Base-by-base conservation (phyloP, 2,113 vertebrate genomes). In the Grantiella picta region DNA sequence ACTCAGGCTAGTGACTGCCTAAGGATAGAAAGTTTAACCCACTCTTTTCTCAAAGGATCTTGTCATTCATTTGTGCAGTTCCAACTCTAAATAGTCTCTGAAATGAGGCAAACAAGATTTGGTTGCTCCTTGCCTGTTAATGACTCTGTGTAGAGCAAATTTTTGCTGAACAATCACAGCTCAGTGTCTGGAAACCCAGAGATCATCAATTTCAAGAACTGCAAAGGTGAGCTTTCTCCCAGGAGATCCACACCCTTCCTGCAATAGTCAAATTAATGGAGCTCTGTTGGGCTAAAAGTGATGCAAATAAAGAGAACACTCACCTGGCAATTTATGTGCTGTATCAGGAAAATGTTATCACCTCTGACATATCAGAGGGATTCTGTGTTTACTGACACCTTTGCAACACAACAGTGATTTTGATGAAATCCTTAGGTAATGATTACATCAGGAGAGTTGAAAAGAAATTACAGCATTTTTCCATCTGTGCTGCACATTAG, bases 101-200 rank as follows among this genome's bases (percentile, higher is more conserved):
- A 82, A 89, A 79, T 0, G 2, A 35, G 42, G 36, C 65, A 61
- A 79, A 76, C 49, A 35, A 76, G 60, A n/a, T 12, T n/a, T 65
- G 70, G 23, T 27, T 84, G 77, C 44, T 84, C 8, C 0, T 12
- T 85, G 73, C 73, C 68, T 81, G 33, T 36, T 78, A 90, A 93
- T 50, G 56, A 70, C 60, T 91, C 83, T 35, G 25, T 17, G 40
- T 4, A 59, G 61, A 86, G 63, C 49, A 91, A 35, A 29, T 57
- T 95, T 84, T 31, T 92, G 86, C 86, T 94, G 81, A 96, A 38
- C 36, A 35, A 35, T 53, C 84, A 61, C 45, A 76, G 87, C 66
- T 71, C 54, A 72, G 38, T 24, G 40, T 45, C 75, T 82, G 73
- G 66, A 95, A 92, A 76, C 21, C 36, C 49, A 33, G 31, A 44